Evolutionary conservation across 2,888 invertebrate genomes (phyloP).

Genomic region (Netelia inedita): DNA sequence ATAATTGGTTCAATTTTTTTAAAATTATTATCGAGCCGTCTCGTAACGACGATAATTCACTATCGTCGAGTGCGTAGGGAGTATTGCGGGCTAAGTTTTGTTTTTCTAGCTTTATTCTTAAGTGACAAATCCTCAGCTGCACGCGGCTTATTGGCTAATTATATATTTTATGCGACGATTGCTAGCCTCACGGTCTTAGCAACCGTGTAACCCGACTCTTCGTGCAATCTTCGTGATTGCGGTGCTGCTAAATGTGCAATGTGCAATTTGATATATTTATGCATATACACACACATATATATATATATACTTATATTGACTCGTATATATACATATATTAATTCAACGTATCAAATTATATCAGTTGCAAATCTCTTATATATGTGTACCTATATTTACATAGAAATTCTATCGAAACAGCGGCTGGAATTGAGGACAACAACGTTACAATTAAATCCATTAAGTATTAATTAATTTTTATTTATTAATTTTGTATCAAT

Average conservation of each 20-base stretch:
- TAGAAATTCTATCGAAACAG: not conserved
- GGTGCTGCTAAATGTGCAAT: not conserved
- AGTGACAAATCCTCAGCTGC: slow-evolving; percentile 31
- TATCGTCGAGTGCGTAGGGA: no score
- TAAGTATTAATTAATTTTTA: no score
- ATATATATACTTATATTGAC: slow-evolving; percentile 6
- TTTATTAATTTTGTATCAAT: not conserved
- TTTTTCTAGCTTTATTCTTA: no score
- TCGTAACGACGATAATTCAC: no score
- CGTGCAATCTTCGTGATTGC: slow-evolving; percentile 25
- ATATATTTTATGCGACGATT: slow-evolving; percentile 18
- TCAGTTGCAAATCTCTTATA: not conserved
- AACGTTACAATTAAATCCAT: no score
- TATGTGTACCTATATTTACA: not conserved
- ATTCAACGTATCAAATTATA: not conserved
- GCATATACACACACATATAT: not conserved
- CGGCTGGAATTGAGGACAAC: not conserved
- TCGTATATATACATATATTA: no score
- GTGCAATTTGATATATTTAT: slow-evolving; percentile 3
- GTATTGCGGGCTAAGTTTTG: no score
- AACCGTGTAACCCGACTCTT: slow-evolving; percentile 10
- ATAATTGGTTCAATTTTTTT: not conserved
- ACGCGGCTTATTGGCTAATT: slow-evolving; percentile 23
- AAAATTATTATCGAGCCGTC: no score
- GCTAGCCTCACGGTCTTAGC: slow-evolving; percentile 15